A percentile compares a stretch with the other conserved stretches of the same genome.
These are phyloP conservation scores for Strigamia transsilvanica DNA, from an alignment of 2,888 invertebrate genomes.

Conservation along the genomic window DNA sequence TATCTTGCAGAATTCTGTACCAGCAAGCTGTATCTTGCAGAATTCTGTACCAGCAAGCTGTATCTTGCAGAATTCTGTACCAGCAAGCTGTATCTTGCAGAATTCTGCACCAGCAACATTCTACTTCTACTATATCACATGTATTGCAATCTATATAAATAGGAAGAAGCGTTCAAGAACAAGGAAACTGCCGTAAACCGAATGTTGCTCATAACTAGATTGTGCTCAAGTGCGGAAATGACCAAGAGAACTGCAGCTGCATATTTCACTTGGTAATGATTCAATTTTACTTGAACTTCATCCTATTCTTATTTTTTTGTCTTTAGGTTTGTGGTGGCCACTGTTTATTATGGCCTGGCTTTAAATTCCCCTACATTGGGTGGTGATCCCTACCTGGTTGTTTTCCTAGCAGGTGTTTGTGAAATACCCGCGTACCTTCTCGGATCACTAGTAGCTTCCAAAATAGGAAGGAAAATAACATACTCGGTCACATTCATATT, in stretches of 20 bases:
- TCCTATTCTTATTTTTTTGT: neutral
- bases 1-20: too few species aligned
- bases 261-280: constrained; percentile 41
- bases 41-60: too few species aligned
- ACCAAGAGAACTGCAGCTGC: neutral
- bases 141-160: neutral
- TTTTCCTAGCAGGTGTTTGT: constrained; percentile 76
- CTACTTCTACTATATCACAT: too few species aligned
- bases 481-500: constrained; percentile 55
- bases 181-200: neutral
- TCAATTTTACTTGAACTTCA: neutral
- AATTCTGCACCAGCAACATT: too few species aligned
- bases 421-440: constrained; percentile 64
- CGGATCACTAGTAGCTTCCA: constrained; percentile 61
- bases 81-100: too few species aligned
- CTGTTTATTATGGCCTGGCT: constrained; percentile 88
- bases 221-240: neutral
- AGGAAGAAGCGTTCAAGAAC: neutral
- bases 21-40: too few species aligned
- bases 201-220: neutral
- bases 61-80: too few species aligned
- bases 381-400: constrained; percentile 83
- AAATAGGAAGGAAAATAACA: constrained; percentile 61
- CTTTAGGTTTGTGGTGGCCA: constrained; percentile 76
- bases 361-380: constrained; percentile 82